Evolutionary conservation across 2,797 vertebrate species (phyloP).

Genomic region (Anas acuta): DNA sequence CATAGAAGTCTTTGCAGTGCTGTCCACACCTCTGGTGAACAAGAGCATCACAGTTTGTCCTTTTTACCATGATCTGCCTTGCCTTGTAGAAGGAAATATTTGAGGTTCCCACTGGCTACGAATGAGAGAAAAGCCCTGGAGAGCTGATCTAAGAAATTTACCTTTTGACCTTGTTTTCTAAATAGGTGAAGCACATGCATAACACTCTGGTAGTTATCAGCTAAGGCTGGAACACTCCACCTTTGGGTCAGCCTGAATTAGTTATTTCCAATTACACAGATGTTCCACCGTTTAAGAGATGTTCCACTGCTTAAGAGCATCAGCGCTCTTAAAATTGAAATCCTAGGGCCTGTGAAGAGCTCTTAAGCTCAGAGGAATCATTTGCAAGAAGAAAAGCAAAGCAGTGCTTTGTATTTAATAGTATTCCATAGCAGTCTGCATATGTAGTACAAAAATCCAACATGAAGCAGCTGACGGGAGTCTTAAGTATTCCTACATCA

Average conservation of each 20-base stretch:
- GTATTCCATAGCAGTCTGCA: neutral
- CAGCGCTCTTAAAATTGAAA: neutral
- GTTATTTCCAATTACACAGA: neutral
- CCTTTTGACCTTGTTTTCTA: neutral
- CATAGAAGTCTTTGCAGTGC: neutral
- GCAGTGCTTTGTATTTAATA: neutral
- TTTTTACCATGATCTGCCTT: neutral
- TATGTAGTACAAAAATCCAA: neutral
- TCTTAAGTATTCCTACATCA: neutral
- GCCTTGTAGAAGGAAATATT: neutral
- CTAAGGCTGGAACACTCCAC: neutral
- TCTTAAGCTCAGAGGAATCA: neutral
- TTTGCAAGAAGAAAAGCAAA: neutral
- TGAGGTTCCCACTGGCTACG: neutral
- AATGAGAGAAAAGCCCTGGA: neutral
- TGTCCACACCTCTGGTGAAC: accelerated
- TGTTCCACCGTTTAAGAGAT: neutral
- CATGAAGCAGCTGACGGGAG: neutral
- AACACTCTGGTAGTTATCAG: neutral
- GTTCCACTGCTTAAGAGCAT: neutral
- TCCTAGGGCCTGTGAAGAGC: neutral
- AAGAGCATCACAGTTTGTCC: neutral
- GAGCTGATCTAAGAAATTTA: neutral
- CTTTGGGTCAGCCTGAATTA: neutral
- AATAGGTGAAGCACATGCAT: neutral